phyloP scores from a whole-genome alignment of 1,140 invertebrate species.

The Potamilus streckersoni region DNA sequence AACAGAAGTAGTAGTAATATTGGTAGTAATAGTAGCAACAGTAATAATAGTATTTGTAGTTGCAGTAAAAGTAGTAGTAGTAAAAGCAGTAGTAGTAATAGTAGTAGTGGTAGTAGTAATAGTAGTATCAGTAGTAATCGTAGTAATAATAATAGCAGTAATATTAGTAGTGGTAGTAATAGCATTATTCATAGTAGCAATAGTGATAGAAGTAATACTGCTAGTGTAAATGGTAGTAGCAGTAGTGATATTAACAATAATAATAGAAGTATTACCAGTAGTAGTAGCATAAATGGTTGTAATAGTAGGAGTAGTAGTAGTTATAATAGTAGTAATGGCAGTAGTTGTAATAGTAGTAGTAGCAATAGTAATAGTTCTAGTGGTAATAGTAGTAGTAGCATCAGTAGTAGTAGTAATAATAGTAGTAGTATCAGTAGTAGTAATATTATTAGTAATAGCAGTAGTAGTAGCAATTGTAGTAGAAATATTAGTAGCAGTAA shows the following conservation, averaged over 20 bases:
- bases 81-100: neutral
- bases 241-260: slow-evolving; percentile 33
- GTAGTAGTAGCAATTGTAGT: slow-evolving; percentile 26
- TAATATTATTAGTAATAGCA: slow-evolving; percentile 37
- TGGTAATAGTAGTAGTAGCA: slow-evolving; percentile 28
- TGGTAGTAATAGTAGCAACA: too few relatives aligned
- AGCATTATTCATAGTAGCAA: slow-evolving; percentile 36
- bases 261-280: slow-evolving; percentile 15
- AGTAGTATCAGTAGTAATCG: slow-evolving; percentile 38
- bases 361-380: too few relatives aligned
- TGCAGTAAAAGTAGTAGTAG: too few relatives aligned
- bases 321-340: slow-evolving; percentile 27
- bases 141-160: slow-evolving; percentile 38
- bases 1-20: too few relatives aligned
- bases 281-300: slow-evolving; percentile 1
- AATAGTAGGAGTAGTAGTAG: slow-evolving; percentile 38
- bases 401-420: slow-evolving; percentile 35
- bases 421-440: slow-evolving; percentile 31
- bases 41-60: neutral
- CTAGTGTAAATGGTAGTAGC: slow-evolving; percentile 34
- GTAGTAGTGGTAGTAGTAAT: slow-evolving; percentile 31
- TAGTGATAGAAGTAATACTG: slow-evolving; percentile 36
- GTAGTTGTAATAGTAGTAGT: slow-evolving; percentile 36
- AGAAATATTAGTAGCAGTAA: neutral
- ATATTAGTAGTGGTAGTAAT: slow-evolving; percentile 38